Base-by-base conservation (phyloP, 2,888 invertebrate species). In the Drosophila incognita region DNA sequence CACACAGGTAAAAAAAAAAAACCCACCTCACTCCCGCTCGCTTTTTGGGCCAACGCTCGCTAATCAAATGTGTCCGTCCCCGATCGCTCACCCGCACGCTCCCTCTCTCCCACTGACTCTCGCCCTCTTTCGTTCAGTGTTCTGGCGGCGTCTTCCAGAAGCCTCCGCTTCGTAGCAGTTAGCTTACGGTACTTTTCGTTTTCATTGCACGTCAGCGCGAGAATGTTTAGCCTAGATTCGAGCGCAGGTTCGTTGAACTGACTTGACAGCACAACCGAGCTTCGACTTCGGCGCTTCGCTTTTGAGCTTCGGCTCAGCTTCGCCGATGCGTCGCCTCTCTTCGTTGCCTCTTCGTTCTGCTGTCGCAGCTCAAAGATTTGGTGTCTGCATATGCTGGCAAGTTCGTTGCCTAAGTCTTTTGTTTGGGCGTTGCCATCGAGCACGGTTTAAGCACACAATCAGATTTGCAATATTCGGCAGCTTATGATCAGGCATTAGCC, bases 141-240 rank as follows among this genome's bases (percentile, higher is more conserved):
- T 82, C 83, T 83, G 69, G 67, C 69, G 65, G 73, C 61, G 71
- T 76, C 70, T 79, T 82, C 78, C 72, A 82, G 82, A 82, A 82
- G 79, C 74, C 64, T 71, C 67, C 60, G 71, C 72, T 65, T 74
- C 77, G 91, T 92, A 93, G 93, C 93, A 93, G 93, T 93, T 93
- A 92, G 90, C 90, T 93, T 93, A 92, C 93, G 93, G 93, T 93
- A 93, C 93, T 93, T 93, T 93, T 93, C 93, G 92, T 92, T 93
- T 93, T 93, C 93, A 93, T 93, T 93, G 93, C 93, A 93, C 91
- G 92, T 92, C 89, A 89, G 90, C 92, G 91, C 92, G 91, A 87
- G 85, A 93, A 92, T 93, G 91, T 92, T 93, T 93, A 93, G 93
- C 93, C 93, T 93, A 93, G 93, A 93, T 93, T 93, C 90, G 84